Conservation (phyloP, 2,888 invertebrate genomes). For the Euclidia mi region DNA sequence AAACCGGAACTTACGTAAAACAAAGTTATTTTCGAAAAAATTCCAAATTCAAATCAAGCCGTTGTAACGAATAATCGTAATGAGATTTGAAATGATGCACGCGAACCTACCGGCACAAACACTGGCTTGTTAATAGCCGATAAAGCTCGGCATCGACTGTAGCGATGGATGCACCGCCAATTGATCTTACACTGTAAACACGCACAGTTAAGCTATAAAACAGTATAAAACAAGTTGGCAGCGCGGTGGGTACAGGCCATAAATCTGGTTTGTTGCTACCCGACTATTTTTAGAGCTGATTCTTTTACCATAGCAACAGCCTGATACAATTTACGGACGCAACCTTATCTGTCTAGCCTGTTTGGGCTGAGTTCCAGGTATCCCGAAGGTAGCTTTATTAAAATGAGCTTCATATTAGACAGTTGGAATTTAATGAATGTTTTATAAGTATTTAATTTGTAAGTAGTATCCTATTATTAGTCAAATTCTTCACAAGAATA, state of each 20-base stretch:
- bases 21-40: not conserved
- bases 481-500: no score
- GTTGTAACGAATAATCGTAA: slow-evolving; percentile 19
- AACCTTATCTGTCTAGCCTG: slow-evolving; percentile 40
- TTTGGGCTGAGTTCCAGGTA: slow-evolving; percentile 36
- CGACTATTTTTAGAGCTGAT: slow-evolving; percentile 70
- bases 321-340: slow-evolving; percentile 48
- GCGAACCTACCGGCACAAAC: not conserved
- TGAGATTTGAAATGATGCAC: slow-evolving; percentile 24
- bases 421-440: slow-evolving; percentile 12
- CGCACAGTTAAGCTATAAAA: slow-evolving; percentile 57
- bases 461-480: no score
- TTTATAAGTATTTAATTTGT: slow-evolving; percentile 5
- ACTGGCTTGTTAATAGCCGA: not conserved
- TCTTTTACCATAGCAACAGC: slow-evolving; percentile 65
- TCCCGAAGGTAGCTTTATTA: slow-evolving; percentile 28
- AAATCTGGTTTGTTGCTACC: slow-evolving; percentile 75
- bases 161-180: slow-evolving; percentile 39
- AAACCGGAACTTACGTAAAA: not conserved
- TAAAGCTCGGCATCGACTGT: slow-evolving; percentile 34
- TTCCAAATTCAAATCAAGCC: not conserved
- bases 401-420: slow-evolving; percentile 13
- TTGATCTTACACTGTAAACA: slow-evolving; percentile 55
- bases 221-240: slow-evolving; percentile 47
- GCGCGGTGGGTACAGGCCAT: slow-evolving; percentile 60